These are phyloP conservation scores for Mus musculus DNA, from an alignment of 2,113 vertebrate species.

Conservation along the genomic window DNA sequence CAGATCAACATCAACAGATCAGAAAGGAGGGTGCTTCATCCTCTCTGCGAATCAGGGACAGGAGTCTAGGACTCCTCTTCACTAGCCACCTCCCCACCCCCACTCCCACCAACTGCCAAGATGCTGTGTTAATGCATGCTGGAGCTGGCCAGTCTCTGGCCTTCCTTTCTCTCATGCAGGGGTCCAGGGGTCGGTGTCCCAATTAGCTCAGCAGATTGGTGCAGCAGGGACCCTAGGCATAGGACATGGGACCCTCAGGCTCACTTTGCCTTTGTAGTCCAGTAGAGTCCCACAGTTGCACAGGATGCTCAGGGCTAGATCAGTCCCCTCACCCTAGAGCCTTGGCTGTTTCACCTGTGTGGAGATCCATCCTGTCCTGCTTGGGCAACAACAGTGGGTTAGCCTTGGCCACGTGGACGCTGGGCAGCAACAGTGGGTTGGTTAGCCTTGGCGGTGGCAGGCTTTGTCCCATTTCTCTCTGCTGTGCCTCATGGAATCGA, in stretches of 20 bases:
- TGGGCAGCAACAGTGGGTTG: background rate
- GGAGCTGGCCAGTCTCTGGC: background rate
- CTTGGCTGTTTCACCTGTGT: background rate
- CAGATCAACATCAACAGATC: background rate
- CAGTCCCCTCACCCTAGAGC: background rate
- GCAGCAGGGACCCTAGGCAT: background rate
- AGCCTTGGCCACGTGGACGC: too few species aligned
- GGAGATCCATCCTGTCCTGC: background rate
- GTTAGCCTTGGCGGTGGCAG: background rate
- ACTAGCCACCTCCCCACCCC: background rate
- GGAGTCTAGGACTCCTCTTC: background rate
- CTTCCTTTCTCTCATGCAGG: background rate
- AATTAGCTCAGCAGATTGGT: background rate
- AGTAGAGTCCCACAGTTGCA: accelerated
- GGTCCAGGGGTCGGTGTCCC: too few species aligned
- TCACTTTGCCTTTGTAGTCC: background rate
- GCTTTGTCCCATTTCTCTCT: background rate
- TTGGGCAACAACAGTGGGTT: background rate
- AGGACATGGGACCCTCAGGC: too few species aligned
- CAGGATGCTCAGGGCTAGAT: background rate
- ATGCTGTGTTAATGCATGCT: background rate
- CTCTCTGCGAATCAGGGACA: background rate
- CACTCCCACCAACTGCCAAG: too few species aligned
- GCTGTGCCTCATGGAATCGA: background rate
- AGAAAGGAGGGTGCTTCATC: background rate